Base-by-base conservation (phyloP, 2,888 invertebrate genomes). In the Microctonus hyperodae region DNA sequence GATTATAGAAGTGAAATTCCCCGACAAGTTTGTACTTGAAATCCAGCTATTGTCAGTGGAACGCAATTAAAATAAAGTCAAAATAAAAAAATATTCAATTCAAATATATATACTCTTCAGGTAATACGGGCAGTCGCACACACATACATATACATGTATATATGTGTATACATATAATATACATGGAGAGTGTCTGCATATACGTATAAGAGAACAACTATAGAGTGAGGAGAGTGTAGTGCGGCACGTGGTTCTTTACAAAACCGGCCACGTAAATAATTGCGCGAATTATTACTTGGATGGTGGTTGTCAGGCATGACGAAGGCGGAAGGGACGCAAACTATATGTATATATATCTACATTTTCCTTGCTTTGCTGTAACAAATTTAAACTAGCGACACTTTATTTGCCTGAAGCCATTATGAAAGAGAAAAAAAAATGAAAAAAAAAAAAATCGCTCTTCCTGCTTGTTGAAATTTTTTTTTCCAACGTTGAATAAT, bases 371-470 rank as follows among this genome's bases (percentile, higher is more conserved):
- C 44, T 16, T 48, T 28, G 16, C 16, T 31, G 51, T 31, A 64
- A 57, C 56, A 63, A 70, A 70, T 69, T 69, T 65, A 70, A 70
- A 70, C 69, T 69, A 51, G 62, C 63, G 63, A 67, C 69, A 64
- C 69, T 65, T 63, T 65, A 67, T 65, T 69, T 67, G 69, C 59
- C 65, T 51, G 53, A 25, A 51, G 65, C 63, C 51, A 65, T 67
- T 69, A 55, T 35, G 60, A 48, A 60, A 48, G 60, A 48, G 48
- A 23, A 40, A 40, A 37, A 44, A 48, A 48, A n/a, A n/a, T 35
- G 16, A 37, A 37, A n/a, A n/a, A n/a, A n/a, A n/a, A 44, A 48
- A 48, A n/a, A n/a, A n/a, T n/a, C 28, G 25, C 31, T 16, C 60
- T 60, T 60, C 48, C 28, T 28, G 23, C 28, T 23, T 23, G 48